These are phyloP conservation scores for Bombus difficillimus DNA, from an alignment of 1,140 invertebrate species.

Conservation along the genomic window DNA sequence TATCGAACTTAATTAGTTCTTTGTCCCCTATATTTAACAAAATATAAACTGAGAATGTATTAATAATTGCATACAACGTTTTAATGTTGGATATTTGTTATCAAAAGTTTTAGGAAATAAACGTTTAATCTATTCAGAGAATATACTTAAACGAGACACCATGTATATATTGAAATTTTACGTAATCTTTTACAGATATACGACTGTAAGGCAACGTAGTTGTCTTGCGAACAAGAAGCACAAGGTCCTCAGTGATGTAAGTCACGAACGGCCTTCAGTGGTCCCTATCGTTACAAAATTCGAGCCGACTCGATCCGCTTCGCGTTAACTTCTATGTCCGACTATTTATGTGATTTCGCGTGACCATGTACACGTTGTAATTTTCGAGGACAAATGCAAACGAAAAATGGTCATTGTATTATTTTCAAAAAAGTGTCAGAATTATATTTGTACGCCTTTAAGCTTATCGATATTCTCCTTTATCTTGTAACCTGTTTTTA, in stretches of 20 bases:
- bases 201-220: not conserved
- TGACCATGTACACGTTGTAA: too few species aligned
- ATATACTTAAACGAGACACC: not conserved
- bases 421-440: too few species aligned
- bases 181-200: not conserved
- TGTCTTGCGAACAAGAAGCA: constrained; percentile 11
- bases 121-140: not conserved
- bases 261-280: constrained; percentile 15
- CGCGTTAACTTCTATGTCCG: not conserved
- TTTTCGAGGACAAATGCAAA: too few species aligned
- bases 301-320: constrained; percentile 15
- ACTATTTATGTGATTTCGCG: too few species aligned
- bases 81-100: too few species aligned
- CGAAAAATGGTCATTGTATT: too few species aligned
- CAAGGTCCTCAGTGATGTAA: constrained; percentile 53
- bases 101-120: too few species aligned
- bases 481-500: not conserved
- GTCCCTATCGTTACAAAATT: constrained; percentile 21
- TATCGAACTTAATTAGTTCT: too few species aligned
- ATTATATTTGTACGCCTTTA: too few species aligned
- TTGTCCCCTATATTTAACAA: too few species aligned
- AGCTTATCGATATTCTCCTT: not conserved
- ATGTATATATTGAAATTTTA: not conserved
- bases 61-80: too few species aligned
- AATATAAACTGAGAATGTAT: too few species aligned